Base-by-base conservation (phyloP, 2,113 vertebrate genomes). In the Dendrocopos noguchii region DNA sequence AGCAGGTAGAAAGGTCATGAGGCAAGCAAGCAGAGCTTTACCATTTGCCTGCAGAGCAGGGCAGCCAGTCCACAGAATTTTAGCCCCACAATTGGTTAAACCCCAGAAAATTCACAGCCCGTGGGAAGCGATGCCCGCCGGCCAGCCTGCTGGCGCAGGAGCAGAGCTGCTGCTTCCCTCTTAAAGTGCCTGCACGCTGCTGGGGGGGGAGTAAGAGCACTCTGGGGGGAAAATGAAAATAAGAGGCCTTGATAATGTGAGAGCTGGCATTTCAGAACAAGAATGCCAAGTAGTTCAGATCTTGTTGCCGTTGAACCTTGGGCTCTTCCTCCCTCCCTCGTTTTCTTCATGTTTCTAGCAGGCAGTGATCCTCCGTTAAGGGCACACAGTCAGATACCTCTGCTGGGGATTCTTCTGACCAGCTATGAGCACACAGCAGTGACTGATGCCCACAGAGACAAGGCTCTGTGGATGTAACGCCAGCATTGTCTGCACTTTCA, bases 271-370 rank as follows among this genome's bases (percentile, higher is more conserved):
- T 96, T 96, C 86, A 80, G 83, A 77, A 76, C 0, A 12, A 86
- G 95, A 96, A 95, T 93, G 93, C 91, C 95, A 92, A 94, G 71
- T n/a, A 84, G 82, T 90, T 95, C 80, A 82, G 90, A 75, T 82
- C 66, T 90, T 81, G 80, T 83, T 94, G 93, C 93, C 0, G 29
- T 70, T 82, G 81, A 91, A 89, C 91, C 82, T 83, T 56, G 27
- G 87, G 87, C 64, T 94, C 78, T 93, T 87, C 68, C 65, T 91
- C 79, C 52, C 42, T 78, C 81, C 80, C 77, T 12, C 36, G 65
- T 93, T 91, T 89, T 75, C 67, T 68, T 87, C 65, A 34, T 29
- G 71, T 91, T 95, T 83, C 90, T 91, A 94, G 73, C 74, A 83
- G 67, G 59, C 68, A 85, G 79, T 15, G 44, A 85, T 56, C 87